Conservation (phyloP, 2,888 invertebrate genomes). For the Cinara cedri region DNA sequence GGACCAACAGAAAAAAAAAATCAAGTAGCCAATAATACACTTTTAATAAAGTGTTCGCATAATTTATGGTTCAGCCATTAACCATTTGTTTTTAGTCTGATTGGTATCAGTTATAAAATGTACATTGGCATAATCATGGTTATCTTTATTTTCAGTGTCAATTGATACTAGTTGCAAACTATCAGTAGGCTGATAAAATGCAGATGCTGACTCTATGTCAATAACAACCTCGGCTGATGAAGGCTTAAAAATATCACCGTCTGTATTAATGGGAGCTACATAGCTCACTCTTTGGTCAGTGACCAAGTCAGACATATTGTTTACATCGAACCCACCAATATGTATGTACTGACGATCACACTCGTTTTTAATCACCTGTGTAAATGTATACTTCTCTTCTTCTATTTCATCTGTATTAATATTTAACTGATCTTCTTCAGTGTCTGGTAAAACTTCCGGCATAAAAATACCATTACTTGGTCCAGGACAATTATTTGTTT, state of each 20-base stretch:
- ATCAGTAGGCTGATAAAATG: slow-evolving; percentile 30
- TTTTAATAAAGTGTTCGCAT: no score
- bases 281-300: neutral
- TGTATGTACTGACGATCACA: slow-evolving; percentile 48
- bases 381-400: slow-evolving; percentile 7
- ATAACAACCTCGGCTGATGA: slow-evolving; percentile 48
- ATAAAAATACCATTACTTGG: neutral
- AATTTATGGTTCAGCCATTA: slow-evolving; percentile 35
- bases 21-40: no score
- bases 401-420: neutral
- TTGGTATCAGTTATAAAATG: slow-evolving; percentile 28
- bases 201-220: slow-evolving; percentile 49
- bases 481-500: neutral
- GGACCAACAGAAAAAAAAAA: slow-evolving; percentile 1
- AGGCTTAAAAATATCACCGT: slow-evolving; percentile 49
- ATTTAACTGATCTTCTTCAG: neutral
- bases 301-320: slow-evolving; percentile 34
- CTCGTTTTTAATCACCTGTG: slow-evolving; percentile 30
- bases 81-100: slow-evolving; percentile 43
- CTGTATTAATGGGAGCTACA: neutral
- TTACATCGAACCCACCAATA: slow-evolving; percentile 45
- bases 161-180: slow-evolving; percentile 31
- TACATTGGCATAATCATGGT: slow-evolving; percentile 20
- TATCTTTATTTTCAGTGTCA: slow-evolving; percentile 42
- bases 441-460: neutral